Evolutionary conservation across 2,888 invertebrate genomes (phyloP).

Genomic region (Plebejus anna): DNA sequence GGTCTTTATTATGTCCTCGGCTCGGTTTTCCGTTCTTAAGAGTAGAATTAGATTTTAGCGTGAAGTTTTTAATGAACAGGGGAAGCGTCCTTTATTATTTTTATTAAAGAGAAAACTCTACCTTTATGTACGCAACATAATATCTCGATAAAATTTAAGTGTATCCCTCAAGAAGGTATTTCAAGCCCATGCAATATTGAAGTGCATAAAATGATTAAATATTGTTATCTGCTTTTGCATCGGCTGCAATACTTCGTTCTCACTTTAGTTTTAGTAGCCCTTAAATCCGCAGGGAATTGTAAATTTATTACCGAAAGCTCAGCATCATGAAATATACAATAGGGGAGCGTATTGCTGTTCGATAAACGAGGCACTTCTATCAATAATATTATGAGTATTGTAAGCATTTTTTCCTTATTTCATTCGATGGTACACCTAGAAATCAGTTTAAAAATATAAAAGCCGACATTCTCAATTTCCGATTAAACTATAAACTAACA

Average conservation of each 20-base stretch:
- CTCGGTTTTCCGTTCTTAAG: conserved; percentile 29
- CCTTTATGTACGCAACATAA: not conserved
- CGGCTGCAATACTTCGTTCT: conserved; percentile 10
- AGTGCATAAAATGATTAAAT: conserved; percentile 1
- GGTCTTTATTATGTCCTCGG: conserved; percentile 30
- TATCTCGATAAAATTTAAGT: not conserved
- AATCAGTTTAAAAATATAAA: not conserved
- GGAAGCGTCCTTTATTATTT: not conserved
- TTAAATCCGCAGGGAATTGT: not conserved
- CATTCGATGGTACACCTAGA: not conserved
- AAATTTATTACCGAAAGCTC: conserved; percentile 17
- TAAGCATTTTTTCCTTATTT: not conserved
- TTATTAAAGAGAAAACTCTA: not conserved
- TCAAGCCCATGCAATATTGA: not conserved
- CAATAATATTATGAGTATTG: conserved; percentile 3
- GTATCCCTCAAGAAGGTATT: not conserved
- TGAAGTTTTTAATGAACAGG: not conserved
- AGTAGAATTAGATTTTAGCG: conserved; percentile 25
- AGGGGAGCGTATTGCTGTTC: conserved; percentile 13
- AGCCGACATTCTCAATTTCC: not conserved
- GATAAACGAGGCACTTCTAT: not conserved
- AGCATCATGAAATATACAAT: conserved; percentile 20
- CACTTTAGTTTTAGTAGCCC: conserved; percentile 9
- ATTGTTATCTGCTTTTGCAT: conserved; percentile 4
- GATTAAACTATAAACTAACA: not conserved